phyloP scores from a whole-genome alignment of 2,113 vertebrate genomes.

The Nothobranchius furzeri region DNA sequence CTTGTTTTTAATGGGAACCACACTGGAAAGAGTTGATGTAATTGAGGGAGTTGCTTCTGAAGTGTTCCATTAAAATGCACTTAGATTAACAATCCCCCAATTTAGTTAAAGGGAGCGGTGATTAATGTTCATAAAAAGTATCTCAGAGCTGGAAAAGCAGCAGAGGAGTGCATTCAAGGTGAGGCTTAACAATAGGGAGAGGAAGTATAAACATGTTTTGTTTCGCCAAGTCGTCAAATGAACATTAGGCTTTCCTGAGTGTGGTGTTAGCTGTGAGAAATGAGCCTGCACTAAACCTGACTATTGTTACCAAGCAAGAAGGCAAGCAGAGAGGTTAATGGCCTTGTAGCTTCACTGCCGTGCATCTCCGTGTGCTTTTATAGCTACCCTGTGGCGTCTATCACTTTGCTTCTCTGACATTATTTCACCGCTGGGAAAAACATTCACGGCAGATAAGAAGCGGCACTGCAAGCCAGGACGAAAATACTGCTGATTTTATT shows the following conservation, averaged over 20 bases:
- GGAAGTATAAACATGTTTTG: constrained; percentile 58
- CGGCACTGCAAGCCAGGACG: constrained; percentile 19
- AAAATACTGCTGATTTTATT: constrained; percentile 46
- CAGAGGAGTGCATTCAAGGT: constrained; percentile 62
- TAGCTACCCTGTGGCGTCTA: constrained; percentile 33
- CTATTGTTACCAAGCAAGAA: constrained; percentile 29
- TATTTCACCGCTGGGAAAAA: constrained; percentile 41
- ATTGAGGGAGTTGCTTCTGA: constrained; percentile 65
- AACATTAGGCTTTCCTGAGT: constrained; percentile 41
- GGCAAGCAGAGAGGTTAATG: constrained; percentile 24
- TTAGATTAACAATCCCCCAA: constrained; percentile 63
- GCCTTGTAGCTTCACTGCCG: constrained; percentile 28
- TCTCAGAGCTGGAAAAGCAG: constrained; percentile 49
- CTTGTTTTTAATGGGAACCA: constrained; percentile 70
- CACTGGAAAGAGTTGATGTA: constrained; percentile 69
- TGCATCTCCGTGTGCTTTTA: constrained; percentile 29
- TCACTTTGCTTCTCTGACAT: constrained; percentile 36
- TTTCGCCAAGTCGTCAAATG: constrained; percentile 51
- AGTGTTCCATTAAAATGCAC: constrained; percentile 73
- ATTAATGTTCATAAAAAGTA: constrained; percentile 59
- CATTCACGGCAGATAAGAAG: constrained; percentile 34
- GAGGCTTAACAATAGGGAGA: constrained; percentile 42
- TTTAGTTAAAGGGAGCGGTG: constrained; percentile 64
- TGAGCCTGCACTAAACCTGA: background rate
- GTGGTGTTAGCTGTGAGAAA: constrained; percentile 35